Conservation (phyloP, 2,888 invertebrate genomes). For the Thyatira batis region DNA sequence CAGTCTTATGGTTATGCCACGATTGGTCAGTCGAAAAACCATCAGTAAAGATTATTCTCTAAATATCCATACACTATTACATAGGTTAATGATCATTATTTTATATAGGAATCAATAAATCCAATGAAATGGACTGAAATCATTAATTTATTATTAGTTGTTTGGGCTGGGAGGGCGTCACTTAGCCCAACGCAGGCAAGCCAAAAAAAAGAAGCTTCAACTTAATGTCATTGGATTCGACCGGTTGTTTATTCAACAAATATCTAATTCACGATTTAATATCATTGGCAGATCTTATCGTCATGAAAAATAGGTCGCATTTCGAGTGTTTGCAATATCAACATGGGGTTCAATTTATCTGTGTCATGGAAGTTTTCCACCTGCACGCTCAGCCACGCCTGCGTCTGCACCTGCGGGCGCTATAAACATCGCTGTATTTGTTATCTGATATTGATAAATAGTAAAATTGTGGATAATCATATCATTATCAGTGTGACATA, state of each 20-base stretch:
- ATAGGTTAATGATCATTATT: too few species aligned
- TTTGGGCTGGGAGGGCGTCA: too few species aligned
- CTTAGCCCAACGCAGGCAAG: too few species aligned
- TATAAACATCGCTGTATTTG: not conserved
- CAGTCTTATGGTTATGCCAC: too few species aligned
- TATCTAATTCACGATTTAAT: not conserved
- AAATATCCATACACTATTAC: too few species aligned
- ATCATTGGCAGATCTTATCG: constrained; percentile 17
- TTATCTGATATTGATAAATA: constrained; percentile 2
- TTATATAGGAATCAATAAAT: too few species aligned
- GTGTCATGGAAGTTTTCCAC: constrained; percentile 2
- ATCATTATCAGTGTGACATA: not conserved
- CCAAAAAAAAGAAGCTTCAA: too few species aligned
- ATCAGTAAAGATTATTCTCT: too few species aligned
- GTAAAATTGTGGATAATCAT: not conserved
- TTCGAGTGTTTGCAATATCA: constrained; percentile 10
- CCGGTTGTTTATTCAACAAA: not conserved
- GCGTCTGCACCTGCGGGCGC: too few species aligned
- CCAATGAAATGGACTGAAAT: too few species aligned
- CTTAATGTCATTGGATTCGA: not conserved
- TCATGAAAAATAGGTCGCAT: constrained; percentile 17
- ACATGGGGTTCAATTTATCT: not conserved
- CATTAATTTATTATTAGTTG: too few species aligned
- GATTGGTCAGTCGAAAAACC: too few species aligned
- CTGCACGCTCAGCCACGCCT: not conserved